Percentiles rank a stretch among this genome's conserved stretches.
These are phyloP conservation scores for Phengaris alcon DNA, from an alignment of 2,888 invertebrate genomes.

Conservation along the genomic window DNA sequence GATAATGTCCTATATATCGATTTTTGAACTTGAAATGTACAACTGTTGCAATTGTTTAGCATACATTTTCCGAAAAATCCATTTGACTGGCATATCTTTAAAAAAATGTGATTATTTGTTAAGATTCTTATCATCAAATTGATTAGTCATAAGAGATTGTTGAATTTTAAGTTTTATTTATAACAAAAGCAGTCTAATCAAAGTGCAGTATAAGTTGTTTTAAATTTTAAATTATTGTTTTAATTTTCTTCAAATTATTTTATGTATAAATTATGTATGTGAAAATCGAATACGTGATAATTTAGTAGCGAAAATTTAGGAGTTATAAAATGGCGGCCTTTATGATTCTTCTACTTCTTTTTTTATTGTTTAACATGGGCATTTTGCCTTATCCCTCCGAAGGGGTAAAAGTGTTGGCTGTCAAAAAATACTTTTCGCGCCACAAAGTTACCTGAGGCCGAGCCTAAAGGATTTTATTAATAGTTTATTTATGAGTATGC, in stretches of 20 bases:
- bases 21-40: slow-evolving; percentile 4
- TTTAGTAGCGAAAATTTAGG: slow-evolving; percentile 11
- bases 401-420: background rate
- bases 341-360: background rate
- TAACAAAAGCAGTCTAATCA: slow-evolving; percentile 15
- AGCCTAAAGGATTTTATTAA: slow-evolving; percentile 22
- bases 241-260: background rate
- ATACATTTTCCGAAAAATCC: background rate
- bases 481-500: slow-evolving; percentile 25
- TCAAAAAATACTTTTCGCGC: slow-evolving; percentile 24
- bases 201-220: slow-evolving; percentile 26
- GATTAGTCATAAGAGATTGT: slow-evolving; percentile 24
- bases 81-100: slow-evolving; percentile 31
- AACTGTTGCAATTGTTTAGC: background rate
- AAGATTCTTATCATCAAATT: slow-evolving; percentile 2
- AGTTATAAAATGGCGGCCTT: slow-evolving; percentile 19
- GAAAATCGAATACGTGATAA: slow-evolving; percentile 20
- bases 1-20: slow-evolving; percentile 14
- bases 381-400: background rate
- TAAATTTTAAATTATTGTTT: background rate
- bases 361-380: background rate
- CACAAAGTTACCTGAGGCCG: slow-evolving; percentile 16
- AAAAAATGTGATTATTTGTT: background rate
- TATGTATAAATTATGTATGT: slow-evolving; percentile 17
- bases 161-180: slow-evolving; percentile 22